Conservation (phyloP, 2,797 vertebrate species). For the Takifugu ocellatus region DNA sequence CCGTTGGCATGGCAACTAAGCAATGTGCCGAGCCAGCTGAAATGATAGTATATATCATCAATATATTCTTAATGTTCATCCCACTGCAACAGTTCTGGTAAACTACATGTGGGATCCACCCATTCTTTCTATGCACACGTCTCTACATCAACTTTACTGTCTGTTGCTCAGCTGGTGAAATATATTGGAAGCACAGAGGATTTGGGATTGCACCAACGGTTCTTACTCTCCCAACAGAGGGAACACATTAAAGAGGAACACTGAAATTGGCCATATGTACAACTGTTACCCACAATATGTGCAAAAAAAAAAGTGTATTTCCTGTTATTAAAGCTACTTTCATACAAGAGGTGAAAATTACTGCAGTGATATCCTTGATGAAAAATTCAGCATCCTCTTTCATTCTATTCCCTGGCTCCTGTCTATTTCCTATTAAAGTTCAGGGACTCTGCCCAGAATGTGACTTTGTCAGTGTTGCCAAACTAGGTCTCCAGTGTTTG, state of each 20-base stretch:
- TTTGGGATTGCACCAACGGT: slow-evolving; percentile 4
- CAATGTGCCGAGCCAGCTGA: background rate
- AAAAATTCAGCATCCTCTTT: no score
- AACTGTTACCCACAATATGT: background rate
- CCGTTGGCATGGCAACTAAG: slow-evolving; percentile 24
- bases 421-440: no score
- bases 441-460: no score
- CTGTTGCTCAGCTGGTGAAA: slow-evolving; percentile 2
- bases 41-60: background rate
- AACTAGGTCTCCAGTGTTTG: no score
- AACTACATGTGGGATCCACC: background rate
- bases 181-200: background rate
- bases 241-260: slow-evolving; percentile 3
- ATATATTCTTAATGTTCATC: background rate
- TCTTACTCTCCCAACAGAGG: slow-evolving; percentile 5
- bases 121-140: background rate
- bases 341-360: background rate
- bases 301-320: background rate
- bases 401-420: no score
- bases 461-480: no score
- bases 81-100: background rate
- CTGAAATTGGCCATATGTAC: background rate
- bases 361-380: no score
- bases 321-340: background rate
- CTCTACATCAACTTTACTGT: background rate